These are phyloP conservation scores for Leptocoma aspasia DNA, from an alignment of 2,113 vertebrate genomes.

Conservation along the genomic window DNA sequence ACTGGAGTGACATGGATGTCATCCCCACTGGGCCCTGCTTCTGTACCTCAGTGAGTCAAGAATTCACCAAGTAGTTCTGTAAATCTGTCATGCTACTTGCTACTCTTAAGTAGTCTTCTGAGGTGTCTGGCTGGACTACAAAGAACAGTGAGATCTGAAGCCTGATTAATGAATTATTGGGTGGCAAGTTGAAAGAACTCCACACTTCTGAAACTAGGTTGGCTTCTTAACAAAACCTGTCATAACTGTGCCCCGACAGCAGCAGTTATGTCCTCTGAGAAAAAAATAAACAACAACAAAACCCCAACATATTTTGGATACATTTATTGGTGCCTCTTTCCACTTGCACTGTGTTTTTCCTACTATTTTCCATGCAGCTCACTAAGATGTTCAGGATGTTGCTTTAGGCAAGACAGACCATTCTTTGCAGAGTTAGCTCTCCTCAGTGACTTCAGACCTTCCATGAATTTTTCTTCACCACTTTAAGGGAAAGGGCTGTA, in stretches of 20 bases:
- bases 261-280: background rate
- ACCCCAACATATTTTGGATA: background rate
- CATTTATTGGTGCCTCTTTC: background rate
- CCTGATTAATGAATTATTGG: slow-evolving; percentile 34
- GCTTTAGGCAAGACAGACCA: background rate
- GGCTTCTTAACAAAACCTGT: background rate
- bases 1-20: background rate
- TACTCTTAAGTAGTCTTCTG: background rate
- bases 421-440: background rate
- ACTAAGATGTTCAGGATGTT: background rate
- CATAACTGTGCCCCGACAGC: background rate
- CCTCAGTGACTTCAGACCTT: background rate
- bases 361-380: background rate
- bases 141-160: slow-evolving; percentile 37
- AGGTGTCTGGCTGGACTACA: slow-evolving; percentile 32
- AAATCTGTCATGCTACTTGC: background rate
- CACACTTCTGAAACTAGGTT: background rate
- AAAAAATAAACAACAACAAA: background rate
- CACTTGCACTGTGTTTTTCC: background rate
- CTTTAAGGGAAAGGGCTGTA: background rate
- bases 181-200: slow-evolving; percentile 7
- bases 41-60: background rate
- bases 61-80: background rate
- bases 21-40: accelerated
- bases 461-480: background rate